Percentiles rank a stretch among this genome's conserved stretches.
phyloP scores from a whole-genome alignment of 1,140 invertebrate species.

The Wasmannia auropunctata region DNA sequence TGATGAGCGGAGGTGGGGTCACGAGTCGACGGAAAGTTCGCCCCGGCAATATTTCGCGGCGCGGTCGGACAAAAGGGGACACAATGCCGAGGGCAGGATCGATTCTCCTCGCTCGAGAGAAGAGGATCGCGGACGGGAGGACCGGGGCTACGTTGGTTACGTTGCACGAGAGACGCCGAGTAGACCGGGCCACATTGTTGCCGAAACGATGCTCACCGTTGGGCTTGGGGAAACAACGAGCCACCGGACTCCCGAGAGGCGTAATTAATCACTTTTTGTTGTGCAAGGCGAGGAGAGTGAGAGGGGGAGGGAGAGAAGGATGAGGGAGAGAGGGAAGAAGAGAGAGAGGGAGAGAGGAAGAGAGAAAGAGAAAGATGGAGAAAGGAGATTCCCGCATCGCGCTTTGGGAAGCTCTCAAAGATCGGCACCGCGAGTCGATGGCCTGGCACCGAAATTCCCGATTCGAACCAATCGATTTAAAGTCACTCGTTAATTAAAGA shows the following conservation, averaged over 20 bases:
- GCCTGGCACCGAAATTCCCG: conserved; percentile 13
- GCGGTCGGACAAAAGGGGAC: conserved; percentile 81
- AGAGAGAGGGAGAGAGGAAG: background rate
- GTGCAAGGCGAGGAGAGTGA: conserved; percentile 42
- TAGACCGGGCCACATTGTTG: conserved; percentile 74
- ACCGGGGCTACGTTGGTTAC: conserved; percentile 66
- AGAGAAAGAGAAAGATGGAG: background rate
- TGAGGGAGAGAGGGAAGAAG: background rate
- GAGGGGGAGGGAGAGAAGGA: background rate
- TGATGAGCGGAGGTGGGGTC: conserved; percentile 66
- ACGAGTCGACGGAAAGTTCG: conserved; percentile 75
- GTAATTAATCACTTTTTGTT: conserved; percentile 83
- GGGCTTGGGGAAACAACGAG: conserved; percentile 78
- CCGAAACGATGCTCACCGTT: conserved; percentile 75
- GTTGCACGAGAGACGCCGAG: conserved; percentile 62
- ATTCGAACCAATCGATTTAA: conserved; percentile 21
- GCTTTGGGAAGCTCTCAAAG: background rate
- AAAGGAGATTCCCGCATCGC: conserved; percentile 37
- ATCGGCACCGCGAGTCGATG: conserved; percentile 30
- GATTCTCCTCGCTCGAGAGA: conserved; percentile 81
- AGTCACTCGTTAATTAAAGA: background rate
- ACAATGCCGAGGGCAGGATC: conserved; percentile 81
- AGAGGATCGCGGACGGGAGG: conserved; percentile 72
- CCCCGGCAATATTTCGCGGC: conserved; percentile 79
- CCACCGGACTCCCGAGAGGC: conserved; percentile 76